Evolutionary conservation across 2,888 invertebrate species (phyloP), one percentile per base, ranked within the genome.

Genomic region (Ectemnius continuus): DNA sequence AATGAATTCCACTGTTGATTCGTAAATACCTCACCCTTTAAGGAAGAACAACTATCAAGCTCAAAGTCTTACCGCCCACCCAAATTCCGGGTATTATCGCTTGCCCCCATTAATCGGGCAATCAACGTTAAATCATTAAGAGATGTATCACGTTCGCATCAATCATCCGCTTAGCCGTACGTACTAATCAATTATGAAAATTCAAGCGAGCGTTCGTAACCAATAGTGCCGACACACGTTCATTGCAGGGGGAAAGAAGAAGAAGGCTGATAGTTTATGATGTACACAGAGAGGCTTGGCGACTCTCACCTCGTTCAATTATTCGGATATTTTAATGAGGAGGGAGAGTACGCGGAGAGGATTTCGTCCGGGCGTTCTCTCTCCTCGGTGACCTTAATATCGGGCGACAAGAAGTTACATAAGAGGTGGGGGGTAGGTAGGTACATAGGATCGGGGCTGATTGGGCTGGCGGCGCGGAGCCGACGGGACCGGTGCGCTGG

Each of bases 351-450:
- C 76, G 71, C 63, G 64, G 75, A 61, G 76, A 80, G 73, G 76
- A 80, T 80, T 80, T 80, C 80, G 78, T 36, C 64, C 80, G 80
- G 78, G 80, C 76, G 72, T 72, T 76, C 76, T 76, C 81, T 79
- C 76, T 36, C 36, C 36, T 2, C 69, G 66, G 76, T 79, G 81
- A 76, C 81, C 79, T 81, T 81, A 81, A 81, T 81, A 81, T 81
- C 81, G 71, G 57, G 61, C 70, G 70, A 72, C 73, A 65, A 73
- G 71, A 71, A 61, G 76, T 81, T 81, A 72, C 79, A 79, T 81
- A 81, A 81, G 77, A 59, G 59, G 56, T 60, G 46, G 67, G 26
- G 26, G 52, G 16, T 23, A 23, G 16, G n/a, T 14, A 52, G 16
- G 62, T 62, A 71, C 59, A 36, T 56, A 58, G 47, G 67, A 48